Evolutionary conservation across 2,888 invertebrate species (phyloP).

Genomic region (Andrena minutula): DNA sequence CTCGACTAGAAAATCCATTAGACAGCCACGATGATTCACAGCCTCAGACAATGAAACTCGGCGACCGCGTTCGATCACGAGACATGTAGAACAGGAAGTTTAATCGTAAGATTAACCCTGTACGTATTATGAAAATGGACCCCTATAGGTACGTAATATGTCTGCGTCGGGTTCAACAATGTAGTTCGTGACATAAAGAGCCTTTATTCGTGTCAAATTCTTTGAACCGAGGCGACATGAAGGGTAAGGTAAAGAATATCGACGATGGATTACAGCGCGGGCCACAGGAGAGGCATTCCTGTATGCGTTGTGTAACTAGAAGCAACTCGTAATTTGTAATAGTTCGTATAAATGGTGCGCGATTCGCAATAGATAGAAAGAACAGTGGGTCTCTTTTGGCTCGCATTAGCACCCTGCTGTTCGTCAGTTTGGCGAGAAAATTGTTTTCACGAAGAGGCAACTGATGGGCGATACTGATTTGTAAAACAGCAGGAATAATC

Average conservation of each 20-base stretch:
- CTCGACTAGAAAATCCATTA: constrained; percentile 27
- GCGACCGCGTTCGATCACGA: constrained; percentile 17
- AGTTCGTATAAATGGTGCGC: no score
- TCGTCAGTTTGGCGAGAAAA: constrained; percentile 2
- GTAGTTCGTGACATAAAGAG: constrained; percentile 24
- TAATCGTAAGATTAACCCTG: constrained; percentile 49
- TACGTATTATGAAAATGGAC: constrained; percentile 50
- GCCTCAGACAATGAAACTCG: constrained; percentile 42
- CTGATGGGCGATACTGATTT: constrained; percentile 27
- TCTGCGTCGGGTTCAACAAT: constrained; percentile 43
- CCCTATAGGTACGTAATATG: constrained; percentile 38
- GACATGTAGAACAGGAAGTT: constrained; percentile 52
- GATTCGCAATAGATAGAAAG: no score
- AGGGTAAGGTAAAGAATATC: constrained; percentile 43
- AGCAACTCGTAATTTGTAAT: background rate
- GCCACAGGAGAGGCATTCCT: constrained; percentile 8
- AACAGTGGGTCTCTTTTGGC: constrained; percentile 1
- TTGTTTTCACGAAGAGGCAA: constrained; percentile 6
- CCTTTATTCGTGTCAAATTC: constrained; percentile 21
- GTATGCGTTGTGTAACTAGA: background rate
- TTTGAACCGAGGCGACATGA: constrained; percentile 35
- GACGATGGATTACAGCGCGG: constrained; percentile 21
- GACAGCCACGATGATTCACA: constrained; percentile 40
- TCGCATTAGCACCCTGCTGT: constrained; percentile 24
- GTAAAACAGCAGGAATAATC: constrained; percentile 12